Evolutionary conservation across 92 coral and sea anemone genomes (phyloP).

Genomic region (Ricordea florida): DNA sequence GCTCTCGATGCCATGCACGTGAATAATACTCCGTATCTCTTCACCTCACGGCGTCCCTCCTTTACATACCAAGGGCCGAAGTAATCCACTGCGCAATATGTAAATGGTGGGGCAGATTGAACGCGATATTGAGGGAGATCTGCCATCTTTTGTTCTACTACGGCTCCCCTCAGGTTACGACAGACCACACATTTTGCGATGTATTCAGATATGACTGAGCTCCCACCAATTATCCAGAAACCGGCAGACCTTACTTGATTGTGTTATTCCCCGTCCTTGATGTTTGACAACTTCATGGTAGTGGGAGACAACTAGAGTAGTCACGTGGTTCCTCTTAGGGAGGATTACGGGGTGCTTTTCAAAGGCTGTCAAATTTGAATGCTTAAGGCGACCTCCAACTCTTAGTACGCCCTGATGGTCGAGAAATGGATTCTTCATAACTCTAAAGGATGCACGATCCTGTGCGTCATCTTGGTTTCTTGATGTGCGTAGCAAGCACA

Average conservation of each 20-base stretch:
- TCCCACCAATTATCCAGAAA: conserved; percentile 10
- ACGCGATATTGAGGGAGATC: too few relatives aligned
- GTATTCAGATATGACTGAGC: too few relatives aligned
- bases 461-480: background rate
- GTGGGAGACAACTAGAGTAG: background rate
- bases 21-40: too few relatives aligned
- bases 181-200: too few relatives aligned
- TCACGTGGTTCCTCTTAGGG: background rate
- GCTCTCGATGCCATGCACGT: too few relatives aligned
- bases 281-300: background rate
- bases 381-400: conserved; percentile 1
- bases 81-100: too few relatives aligned
- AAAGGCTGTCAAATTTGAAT: background rate
- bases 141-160: too few relatives aligned
- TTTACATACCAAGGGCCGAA: too few relatives aligned
- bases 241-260: conserved; percentile 13
- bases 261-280: background rate
- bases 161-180: too few relatives aligned
- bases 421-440: conserved; percentile 8
- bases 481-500: background rate
- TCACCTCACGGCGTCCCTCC: too few relatives aligned
- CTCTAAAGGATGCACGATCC: background rate
- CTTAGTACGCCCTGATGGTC: background rate
- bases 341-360: conserved; percentile 1
- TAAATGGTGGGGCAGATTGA: too few relatives aligned